Evolutionary conservation across 2,113 vertebrate species (phyloP).

Genomic region (Paramisgurnus dabryanus): DNA sequence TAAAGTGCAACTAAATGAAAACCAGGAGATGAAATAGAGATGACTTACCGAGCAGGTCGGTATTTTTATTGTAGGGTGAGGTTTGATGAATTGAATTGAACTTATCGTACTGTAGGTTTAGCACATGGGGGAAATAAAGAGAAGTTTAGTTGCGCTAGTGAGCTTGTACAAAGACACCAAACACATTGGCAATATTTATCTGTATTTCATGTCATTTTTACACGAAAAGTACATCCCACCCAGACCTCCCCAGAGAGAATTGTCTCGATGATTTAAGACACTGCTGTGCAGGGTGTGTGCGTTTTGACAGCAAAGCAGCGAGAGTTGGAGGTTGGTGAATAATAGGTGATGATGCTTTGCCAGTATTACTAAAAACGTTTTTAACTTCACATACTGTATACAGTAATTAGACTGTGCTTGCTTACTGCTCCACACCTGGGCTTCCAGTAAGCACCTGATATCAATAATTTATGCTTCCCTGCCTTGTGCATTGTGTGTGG

Average conservation of each 20-base stretch:
- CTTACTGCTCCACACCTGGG: constrained; percentile 76
- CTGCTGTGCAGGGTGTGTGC: constrained; percentile 27
- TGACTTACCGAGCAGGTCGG: not conserved
- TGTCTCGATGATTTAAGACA: constrained; percentile 38
- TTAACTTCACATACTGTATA: constrained; percentile 63
- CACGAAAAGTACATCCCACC: constrained; percentile 8
- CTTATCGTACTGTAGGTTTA: not conserved
- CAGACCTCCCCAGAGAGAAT: constrained; percentile 19
- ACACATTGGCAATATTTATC: not conserved
- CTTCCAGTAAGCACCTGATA: constrained; percentile 65
- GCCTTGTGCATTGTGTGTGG: constrained; percentile 55
- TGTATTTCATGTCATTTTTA: constrained; percentile 30
- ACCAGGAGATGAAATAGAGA: not conserved
- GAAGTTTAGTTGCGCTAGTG: not conserved
- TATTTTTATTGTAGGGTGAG: not conserved
- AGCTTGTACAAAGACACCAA: constrained; percentile 24
- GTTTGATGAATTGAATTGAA: not conserved
- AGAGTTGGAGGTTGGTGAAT: constrained; percentile 60
- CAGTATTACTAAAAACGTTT: constrained; percentile 65
- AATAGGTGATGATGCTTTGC: constrained; percentile 71
- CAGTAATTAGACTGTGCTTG: constrained; percentile 73
- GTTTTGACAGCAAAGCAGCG: constrained; percentile 20
- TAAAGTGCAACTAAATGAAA: not conserved
- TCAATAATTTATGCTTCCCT: constrained; percentile 73
- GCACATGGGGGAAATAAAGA: constrained; percentile 2